phyloP scores from a whole-genome alignment of 1,140 invertebrate species.

The Leptopilina boulardi region DNA sequence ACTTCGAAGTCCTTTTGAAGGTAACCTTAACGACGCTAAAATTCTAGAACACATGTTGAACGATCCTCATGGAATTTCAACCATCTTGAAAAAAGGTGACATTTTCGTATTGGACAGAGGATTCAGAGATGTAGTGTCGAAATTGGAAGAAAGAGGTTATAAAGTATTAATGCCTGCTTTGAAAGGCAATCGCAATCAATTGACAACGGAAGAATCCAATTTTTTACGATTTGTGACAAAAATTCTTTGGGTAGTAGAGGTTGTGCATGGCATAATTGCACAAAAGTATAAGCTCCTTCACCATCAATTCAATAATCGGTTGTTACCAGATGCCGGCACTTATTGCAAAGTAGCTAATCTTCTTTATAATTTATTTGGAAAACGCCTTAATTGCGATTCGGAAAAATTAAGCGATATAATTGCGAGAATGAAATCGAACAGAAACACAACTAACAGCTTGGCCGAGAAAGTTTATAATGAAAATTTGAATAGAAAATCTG shows the following conservation, averaged over 20 bases:
- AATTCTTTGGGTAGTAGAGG: slow-evolving; percentile 67
- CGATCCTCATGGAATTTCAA: slow-evolving; percentile 33
- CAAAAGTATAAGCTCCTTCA: slow-evolving; percentile 58
- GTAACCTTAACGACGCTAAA: slow-evolving; percentile 55
- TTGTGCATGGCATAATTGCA: slow-evolving; percentile 61
- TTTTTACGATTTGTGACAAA: slow-evolving; percentile 63
- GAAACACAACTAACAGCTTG: slow-evolving; percentile 40
- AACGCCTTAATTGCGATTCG: slow-evolving; percentile 47
- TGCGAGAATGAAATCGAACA: slow-evolving; percentile 37
- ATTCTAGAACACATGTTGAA: slow-evolving; percentile 51
- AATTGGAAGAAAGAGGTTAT: slow-evolving; percentile 47
- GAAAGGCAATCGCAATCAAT: slow-evolving; percentile 59
- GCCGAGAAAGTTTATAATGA: slow-evolving; percentile 45
- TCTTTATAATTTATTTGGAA: slow-evolving; percentile 52
- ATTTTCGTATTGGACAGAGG: slow-evolving; percentile 58
- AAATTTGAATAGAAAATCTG: slow-evolving; percentile 36
- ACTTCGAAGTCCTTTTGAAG: slow-evolving; percentile 49
- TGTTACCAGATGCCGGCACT: slow-evolving; percentile 43
- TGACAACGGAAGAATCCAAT: slow-evolving; percentile 63
- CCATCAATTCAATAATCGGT: slow-evolving; percentile 58
- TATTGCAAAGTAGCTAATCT: slow-evolving; percentile 51
- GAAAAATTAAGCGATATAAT: slow-evolving; percentile 37
- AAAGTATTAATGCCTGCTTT: slow-evolving; percentile 61
- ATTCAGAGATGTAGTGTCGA: slow-evolving; percentile 54
- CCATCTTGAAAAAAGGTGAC: slow-evolving; percentile 45